Percentiles rank a stretch among this genome's conserved stretches.
These are phyloP conservation scores for Phylloscopus whistleri DNA, from an alignment of 2,113 vertebrate species.

Conservation along the genomic window DNA sequence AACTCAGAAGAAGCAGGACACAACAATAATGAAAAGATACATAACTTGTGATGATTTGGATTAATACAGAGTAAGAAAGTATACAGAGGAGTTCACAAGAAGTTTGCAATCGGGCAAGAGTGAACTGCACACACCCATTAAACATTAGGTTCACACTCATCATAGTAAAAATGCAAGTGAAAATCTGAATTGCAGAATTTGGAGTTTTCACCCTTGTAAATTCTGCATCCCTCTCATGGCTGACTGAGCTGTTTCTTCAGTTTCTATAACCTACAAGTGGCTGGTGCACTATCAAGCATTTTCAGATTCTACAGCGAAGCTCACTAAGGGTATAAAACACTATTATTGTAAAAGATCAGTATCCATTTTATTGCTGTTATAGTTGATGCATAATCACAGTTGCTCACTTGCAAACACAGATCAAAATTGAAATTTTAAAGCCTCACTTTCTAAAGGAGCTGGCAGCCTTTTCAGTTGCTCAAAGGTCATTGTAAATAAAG, in stretches of 20 bases:
- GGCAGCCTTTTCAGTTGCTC: not conserved
- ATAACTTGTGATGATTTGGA: not conserved
- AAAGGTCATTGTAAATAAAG: not conserved
- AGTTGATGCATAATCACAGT: not conserved
- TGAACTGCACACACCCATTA: not conserved
- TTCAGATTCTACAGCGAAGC: not conserved
- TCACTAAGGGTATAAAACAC: not conserved
- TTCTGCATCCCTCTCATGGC: not conserved
- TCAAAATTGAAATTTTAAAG: not conserved
- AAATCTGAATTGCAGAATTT: not conserved
- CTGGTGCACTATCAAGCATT: not conserved
- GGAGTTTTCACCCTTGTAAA: rapidly evolving
- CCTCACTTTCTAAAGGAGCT: not conserved
- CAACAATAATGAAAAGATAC: not conserved
- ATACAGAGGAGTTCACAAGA: not conserved
- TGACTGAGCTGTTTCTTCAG: not conserved
- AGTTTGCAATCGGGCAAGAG: not conserved
- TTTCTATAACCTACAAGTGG: not conserved
- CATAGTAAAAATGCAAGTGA: not conserved
- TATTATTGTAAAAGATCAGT: not conserved
- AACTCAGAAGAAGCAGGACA: not conserved
- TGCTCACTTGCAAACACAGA: not conserved
- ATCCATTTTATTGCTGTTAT: not conserved
- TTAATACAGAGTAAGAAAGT: not conserved
- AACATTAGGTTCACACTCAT: not conserved